Percentiles rank a stretch among this genome's conserved stretches.
Conservation (phyloP, 2,113 vertebrate genomes). For the Boleophthalmus pectinirostris region DNA sequence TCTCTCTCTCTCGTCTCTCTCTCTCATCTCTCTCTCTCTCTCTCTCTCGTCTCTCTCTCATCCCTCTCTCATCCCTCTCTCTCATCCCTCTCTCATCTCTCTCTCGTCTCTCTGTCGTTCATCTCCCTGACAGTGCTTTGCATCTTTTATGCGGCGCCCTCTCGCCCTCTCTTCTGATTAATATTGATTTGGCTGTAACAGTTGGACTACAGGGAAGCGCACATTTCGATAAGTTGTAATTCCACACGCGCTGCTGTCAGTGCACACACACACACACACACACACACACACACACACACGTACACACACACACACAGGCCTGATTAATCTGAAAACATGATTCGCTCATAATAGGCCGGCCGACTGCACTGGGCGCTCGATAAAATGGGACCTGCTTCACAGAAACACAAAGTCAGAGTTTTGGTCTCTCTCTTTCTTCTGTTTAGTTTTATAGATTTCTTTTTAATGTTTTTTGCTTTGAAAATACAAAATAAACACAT, state of each 20-base stretch:
- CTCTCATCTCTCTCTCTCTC: too few relatives aligned
- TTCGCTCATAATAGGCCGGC: conserved; percentile 45
- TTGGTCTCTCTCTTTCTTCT: too few relatives aligned
- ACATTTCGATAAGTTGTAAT: conserved; percentile 70
- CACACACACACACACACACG: too few relatives aligned
- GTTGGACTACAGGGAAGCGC: conserved; percentile 39
- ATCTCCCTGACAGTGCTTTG: conserved; percentile 19
- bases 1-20: too few relatives aligned
- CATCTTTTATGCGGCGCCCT: conserved; percentile 41
- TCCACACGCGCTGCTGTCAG: conserved; percentile 36
- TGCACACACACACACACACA: conserved; percentile 12
- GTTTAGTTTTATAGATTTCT: too few relatives aligned
- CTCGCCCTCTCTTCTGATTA: conserved; percentile 55
- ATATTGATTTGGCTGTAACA: conserved; percentile 68
- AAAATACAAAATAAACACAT: too few relatives aligned
- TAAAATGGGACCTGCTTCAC: conserved; percentile 34
- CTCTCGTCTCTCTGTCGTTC: conserved; percentile 7
- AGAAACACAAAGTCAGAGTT: too few relatives aligned
- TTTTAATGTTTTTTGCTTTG: too few relatives aligned
- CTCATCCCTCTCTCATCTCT: too few relatives aligned
- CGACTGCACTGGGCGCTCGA: conserved; percentile 61
- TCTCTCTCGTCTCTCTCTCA: too few relatives aligned
- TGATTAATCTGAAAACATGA: conserved; percentile 63
- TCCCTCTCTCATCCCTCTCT: too few relatives aligned
- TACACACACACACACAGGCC: conserved; percentile 33